These are phyloP conservation scores for Stramonita haemastoma DNA, from an alignment of 2,888 invertebrate species.

Conservation along the genomic window DNA sequence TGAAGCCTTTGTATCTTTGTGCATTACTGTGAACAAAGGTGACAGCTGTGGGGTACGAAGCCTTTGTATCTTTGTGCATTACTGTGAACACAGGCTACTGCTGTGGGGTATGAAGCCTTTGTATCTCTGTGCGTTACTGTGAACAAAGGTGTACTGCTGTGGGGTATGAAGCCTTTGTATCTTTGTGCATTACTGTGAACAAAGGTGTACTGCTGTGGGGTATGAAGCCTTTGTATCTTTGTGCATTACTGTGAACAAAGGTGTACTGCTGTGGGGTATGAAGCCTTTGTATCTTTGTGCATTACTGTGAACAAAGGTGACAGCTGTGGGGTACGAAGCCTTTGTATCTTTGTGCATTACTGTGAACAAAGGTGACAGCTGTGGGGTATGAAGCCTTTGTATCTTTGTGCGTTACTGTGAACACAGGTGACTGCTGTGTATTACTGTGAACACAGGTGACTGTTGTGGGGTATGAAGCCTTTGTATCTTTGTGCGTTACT, in stretches of 20 bases:
- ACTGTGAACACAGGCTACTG: not conserved
- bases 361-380: not conserved
- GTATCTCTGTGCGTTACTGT: not conserved
- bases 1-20: not conserved
- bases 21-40: not conserved
- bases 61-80: not conserved
- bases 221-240: not conserved
- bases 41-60: not conserved
- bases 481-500: not conserved
- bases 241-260: not conserved
- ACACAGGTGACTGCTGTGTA: too few species aligned
- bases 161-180: not conserved
- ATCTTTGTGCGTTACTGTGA: not conserved
- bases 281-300: not conserved
- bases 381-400: not conserved
- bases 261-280: not conserved
- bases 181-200: not conserved
- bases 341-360: not conserved
- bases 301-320: not conserved
- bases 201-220: too few species aligned
- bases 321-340: not conserved
- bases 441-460: too few species aligned
- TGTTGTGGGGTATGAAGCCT: not conserved
- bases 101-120: not conserved
- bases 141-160: not conserved